Evolutionary conservation across 2,888 invertebrate genomes (phyloP).

Genomic region (Oasisia sp.): DNA sequence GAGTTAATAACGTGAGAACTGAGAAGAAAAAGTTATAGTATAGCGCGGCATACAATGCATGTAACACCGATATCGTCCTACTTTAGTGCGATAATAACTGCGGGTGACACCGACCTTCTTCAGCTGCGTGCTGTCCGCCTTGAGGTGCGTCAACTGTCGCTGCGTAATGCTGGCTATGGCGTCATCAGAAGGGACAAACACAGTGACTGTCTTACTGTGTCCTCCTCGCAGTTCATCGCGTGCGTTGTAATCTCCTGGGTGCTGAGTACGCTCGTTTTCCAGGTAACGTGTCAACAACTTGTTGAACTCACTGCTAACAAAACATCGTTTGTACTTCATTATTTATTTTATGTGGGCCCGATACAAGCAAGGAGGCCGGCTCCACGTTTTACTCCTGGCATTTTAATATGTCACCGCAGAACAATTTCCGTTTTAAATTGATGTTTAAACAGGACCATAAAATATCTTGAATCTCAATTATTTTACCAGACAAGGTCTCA

Average conservation of each 20-base stretch:
- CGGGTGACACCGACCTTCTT: slow-evolving; percentile 29
- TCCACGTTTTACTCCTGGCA: too few species aligned
- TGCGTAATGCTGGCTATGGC: slow-evolving; percentile 46
- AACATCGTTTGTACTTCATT: not conserved
- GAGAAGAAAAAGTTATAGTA: too few species aligned
- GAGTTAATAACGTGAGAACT: too few species aligned
- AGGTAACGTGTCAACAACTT: not conserved
- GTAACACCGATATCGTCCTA: too few species aligned
- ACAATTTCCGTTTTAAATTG: too few species aligned
- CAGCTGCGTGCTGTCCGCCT: slow-evolving; percentile 28
- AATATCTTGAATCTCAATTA: too few species aligned
- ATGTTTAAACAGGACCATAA: too few species aligned
- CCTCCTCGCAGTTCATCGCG: not conserved
- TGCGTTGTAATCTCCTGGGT: not conserved
- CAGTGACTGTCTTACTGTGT: slow-evolving; percentile 39
- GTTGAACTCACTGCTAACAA: not conserved
- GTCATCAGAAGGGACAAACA: slow-evolving; percentile 50
- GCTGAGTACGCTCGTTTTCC: not conserved
- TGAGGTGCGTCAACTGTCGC: slow-evolving; percentile 42
- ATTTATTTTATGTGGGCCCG: not conserved
- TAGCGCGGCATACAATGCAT: too few species aligned
- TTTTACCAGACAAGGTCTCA: too few species aligned
- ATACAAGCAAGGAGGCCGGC: not conserved
- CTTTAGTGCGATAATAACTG: not conserved
- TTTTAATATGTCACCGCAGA: too few species aligned